Base-by-base conservation (phyloP, 2,113 vertebrate species). In the Spizaetus ornatus region DNA sequence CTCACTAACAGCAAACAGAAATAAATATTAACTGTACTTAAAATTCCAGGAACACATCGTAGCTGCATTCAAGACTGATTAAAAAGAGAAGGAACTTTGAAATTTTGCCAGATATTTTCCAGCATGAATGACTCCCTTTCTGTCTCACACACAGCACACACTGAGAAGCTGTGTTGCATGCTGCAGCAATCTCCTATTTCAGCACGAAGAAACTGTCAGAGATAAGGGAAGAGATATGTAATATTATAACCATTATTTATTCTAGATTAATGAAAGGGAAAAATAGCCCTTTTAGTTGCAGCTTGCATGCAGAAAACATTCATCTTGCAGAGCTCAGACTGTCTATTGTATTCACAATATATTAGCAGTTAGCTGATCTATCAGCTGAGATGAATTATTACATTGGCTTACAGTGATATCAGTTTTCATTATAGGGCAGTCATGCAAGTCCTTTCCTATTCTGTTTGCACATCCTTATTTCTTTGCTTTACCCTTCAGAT, bases 191-290 rank as follows among this genome's bases (percentile, higher is more conserved):
- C 71, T 88, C 67, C 48, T 90, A 45, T 88, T 95, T 91, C 89
- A 94, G 67, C 79, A 86, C 0, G 8, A 93, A 90, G 59, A 81
- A 91, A 50, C 56, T 94, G 89, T 78, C 82, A 92, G 67, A 97
- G 89, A 97, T 94, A 96, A 96, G 76, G 71, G 73, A 92, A 94
- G 76, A 94, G 86, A 96, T 95, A 94, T 34, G 50, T 58, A 88
- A 92, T 88, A 95, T 88, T 92, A 88, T 92, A 94, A 81, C 85
- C 80, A 96, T 94, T 90, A 95, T 97, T 97, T 97, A 93, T 92
- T 88, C 90, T 94, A 90, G 87, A 90, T 84, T 95, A 96, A 95
- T 93, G 82, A 93, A 94, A 91, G 85, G 16, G 34, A 23, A 40
- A 96, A 94, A 96, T 65, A 95, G 34, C 26, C 80, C 61, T 95